A percentile compares a stretch with the other conserved stretches of the same genome.
These are phyloP conservation scores for Palaemon carinicauda DNA, from an alignment of 1,140 invertebrate species.

Conservation along the genomic window DNA sequence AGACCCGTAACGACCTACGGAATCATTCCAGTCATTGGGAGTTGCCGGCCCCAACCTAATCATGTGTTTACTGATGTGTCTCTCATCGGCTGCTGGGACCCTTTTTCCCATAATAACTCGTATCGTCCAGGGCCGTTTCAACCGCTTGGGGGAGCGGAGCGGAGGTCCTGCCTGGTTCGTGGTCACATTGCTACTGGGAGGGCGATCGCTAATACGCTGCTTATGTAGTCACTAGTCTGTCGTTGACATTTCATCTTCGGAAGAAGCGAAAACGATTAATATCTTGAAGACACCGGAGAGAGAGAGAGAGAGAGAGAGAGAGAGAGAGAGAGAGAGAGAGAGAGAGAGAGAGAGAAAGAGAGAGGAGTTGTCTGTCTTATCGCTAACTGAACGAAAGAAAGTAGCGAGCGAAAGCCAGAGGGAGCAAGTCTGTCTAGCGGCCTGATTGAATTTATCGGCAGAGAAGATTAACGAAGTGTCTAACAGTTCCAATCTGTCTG, in stretches of 20 bases:
- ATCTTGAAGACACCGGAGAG: no score
- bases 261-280: no score
- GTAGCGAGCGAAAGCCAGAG: background rate
- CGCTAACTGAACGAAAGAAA: no score
- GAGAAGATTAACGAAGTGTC: constrained; percentile 30
- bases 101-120: background rate
- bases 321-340: no score
- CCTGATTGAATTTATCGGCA: constrained; percentile 39
- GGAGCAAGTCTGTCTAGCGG: background rate
- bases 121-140: background rate
- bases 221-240: no score
- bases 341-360: no score
- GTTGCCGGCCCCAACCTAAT: constrained; percentile 8
- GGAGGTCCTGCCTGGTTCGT: background rate
- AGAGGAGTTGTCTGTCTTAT: no score
- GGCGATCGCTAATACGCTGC: no score
- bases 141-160: no score
- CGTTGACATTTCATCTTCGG: no score
- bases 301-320: no score
- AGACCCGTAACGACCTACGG: background rate
- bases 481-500: constrained; percentile 19
- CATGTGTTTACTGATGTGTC: constrained; percentile 29
- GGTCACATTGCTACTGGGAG: background rate
- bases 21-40: background rate
- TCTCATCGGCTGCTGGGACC: background rate